Evolutionary conservation across 2,797 vertebrate species (phyloP).

Genomic region (Gymnodraco acuticeps): DNA sequence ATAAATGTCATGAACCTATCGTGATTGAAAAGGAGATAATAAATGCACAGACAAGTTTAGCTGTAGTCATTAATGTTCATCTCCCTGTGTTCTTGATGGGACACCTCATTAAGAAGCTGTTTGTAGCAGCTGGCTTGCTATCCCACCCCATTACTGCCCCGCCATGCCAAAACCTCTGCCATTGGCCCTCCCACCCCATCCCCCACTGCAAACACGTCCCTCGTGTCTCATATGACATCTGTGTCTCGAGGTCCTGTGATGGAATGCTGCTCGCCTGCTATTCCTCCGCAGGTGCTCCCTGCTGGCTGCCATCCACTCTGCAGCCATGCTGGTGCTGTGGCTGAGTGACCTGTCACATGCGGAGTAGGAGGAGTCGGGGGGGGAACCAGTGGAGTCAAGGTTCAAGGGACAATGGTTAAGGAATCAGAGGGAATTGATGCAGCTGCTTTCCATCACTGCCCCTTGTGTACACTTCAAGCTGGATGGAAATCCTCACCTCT

Average conservation of each 20-base stretch:
- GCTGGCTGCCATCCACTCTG: constrained; percentile 64
- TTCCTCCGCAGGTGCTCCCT: constrained; percentile 81
- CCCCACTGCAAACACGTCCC: constrained; percentile 74
- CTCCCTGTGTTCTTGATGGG: constrained; percentile 73
- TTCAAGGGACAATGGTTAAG: constrained; percentile 67
- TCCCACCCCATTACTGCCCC: constrained; percentile 72
- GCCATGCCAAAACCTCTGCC: constrained; percentile 71
- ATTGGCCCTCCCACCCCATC: constrained; percentile 43
- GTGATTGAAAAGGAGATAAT: constrained; percentile 42
- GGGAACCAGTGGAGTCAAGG: constrained; percentile 42
- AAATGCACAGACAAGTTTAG: constrained; percentile 62
- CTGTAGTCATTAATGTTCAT: constrained; percentile 71
- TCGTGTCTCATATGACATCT: constrained; percentile 80
- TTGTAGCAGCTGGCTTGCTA: constrained; percentile 79
- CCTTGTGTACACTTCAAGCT: constrained; percentile 42
- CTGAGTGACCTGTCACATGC: constrained; percentile 58
- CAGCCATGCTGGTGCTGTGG: constrained; percentile 37
- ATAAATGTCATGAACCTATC: constrained; percentile 30
- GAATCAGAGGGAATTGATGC: constrained; percentile 53
- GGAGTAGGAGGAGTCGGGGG: neutral
- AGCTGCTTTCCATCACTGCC: constrained; percentile 75
- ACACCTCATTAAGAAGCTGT: constrained; percentile 78
- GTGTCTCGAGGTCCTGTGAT: constrained; percentile 81
- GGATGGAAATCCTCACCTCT: constrained; percentile 42
- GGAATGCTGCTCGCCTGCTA: constrained; percentile 81